Conservation (phyloP, 1,140 invertebrate species). For the Drosophila repletoides region DNA sequence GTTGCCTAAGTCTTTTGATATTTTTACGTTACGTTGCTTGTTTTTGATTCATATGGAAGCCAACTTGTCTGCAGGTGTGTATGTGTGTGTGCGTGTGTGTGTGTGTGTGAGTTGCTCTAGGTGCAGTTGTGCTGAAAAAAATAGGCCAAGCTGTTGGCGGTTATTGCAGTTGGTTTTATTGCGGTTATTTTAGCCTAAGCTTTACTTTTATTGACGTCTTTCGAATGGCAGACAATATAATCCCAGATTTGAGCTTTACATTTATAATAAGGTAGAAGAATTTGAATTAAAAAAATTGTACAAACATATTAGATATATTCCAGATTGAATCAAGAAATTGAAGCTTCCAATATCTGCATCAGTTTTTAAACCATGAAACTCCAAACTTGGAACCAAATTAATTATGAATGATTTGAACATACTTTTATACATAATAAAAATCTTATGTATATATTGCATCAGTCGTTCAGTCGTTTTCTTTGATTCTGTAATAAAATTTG, state of each 20-base stretch:
- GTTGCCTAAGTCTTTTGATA: conserved; percentile 80
- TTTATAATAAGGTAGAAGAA: too few relatives aligned
- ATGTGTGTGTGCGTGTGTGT: conserved; percentile 14
- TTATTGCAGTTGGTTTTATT: conserved; percentile 37
- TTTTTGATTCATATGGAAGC: conserved; percentile 49
- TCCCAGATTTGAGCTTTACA: too few relatives aligned
- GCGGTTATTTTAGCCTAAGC: conserved; percentile 16
- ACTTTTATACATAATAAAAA: too few relatives aligned
- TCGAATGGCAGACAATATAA: neutral
- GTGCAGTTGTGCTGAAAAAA: conserved; percentile 53
- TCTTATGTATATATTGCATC: too few relatives aligned
- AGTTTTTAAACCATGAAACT: too few relatives aligned
- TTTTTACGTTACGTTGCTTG: conserved; percentile 48
- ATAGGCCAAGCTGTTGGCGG: conserved; percentile 66
- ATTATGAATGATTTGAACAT: too few relatives aligned
- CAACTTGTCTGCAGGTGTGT: neutral
- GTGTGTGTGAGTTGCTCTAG: conserved; percentile 35
- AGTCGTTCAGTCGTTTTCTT: neutral
- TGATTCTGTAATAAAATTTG: neutral
- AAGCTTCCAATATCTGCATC: too few relatives aligned
- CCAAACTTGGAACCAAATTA: too few relatives aligned
- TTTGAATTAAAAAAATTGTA: too few relatives aligned
- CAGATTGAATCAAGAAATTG: too few relatives aligned
- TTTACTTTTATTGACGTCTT: conserved; percentile 38
- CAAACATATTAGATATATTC: too few relatives aligned